Evolutionary conservation across 2,113 vertebrate species (phyloP).

Genomic region (Rattus rattus): DNA sequence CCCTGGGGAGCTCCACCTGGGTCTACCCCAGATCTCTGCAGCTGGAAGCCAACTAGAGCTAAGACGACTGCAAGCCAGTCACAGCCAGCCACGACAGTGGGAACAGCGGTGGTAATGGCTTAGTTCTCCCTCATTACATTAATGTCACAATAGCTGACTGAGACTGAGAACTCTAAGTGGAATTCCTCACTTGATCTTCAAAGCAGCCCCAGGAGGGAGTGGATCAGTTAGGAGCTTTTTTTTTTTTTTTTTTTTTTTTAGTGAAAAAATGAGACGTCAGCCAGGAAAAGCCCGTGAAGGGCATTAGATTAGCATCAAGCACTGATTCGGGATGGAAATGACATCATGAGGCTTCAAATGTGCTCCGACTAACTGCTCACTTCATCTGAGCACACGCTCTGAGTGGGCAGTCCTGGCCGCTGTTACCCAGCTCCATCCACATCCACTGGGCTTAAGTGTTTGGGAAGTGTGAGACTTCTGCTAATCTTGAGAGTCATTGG

Average conservation of each 20-base stretch:
- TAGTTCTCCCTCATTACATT: background rate
- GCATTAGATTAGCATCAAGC: background rate
- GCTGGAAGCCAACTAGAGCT: slow-evolving; percentile 61
- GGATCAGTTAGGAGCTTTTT: background rate
- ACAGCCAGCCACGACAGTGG: background rate
- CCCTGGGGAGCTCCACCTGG: slow-evolving; percentile 10
- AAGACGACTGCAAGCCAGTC: slow-evolving; percentile 18
- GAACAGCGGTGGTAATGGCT: background rate
- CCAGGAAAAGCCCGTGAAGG: background rate
- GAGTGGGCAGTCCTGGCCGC: rapidly evolving
- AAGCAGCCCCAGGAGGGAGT: background rate
- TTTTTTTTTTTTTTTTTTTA: background rate
- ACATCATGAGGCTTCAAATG: background rate
- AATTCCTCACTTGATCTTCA: background rate
- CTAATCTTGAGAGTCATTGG: background rate
- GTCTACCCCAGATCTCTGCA: slow-evolving; percentile 35
- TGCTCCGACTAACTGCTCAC: background rate
- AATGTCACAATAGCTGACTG: background rate
- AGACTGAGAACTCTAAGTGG: background rate
- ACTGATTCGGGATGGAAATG: background rate
- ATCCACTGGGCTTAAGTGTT: too few species aligned
- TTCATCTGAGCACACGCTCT: background rate
- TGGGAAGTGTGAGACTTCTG: background rate
- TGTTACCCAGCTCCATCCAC: background rate
- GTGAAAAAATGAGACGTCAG: background rate